Evolutionary conservation across 2,797 vertebrate genomes (phyloP), one percentile per base, ranked within the genome.

Genomic region (Cossypha niveicapilla): DNA sequence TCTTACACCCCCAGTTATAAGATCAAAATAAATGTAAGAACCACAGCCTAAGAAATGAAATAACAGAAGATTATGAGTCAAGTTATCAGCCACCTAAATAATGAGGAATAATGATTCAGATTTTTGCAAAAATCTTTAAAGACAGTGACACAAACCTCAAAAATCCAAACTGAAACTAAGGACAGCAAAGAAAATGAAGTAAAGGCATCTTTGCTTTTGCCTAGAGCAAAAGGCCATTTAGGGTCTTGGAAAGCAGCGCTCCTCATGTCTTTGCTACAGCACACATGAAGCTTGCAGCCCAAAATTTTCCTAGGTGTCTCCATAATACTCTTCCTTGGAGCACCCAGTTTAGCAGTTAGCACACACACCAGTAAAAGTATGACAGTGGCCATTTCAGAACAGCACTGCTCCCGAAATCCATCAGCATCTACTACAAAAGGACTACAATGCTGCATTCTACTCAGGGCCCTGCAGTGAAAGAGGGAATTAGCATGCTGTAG

Each of bases 401-500:
- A 73, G 32, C 28, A 53, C 13, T 4, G 4, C 14, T 42, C 68
- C 44, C 50, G 37, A 86, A 68, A 83, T 54, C 44, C 44, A 70
- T 44, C 82, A 86, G 74, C 73, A 71, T 18, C 58, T 48, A 15
- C 19, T 11, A 87, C 47, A 63, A 66, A 74, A 76, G 63, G 70
- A 68, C 63, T 16, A 63, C 79, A 88, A 56, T 11, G 78, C 41
- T 24, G 45, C 70, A 75, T 87, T 86, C 86, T n/a, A 19, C n/a
- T 15, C 74, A n/a, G 80, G 35, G 42, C 74, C 48, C 45, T 57
- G 53, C 65, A 68, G 21, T 53, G 58, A 88, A 81, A 74, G 50
- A 61, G 62, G 63, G 77, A 88, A 86, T 82, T 75, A 90, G 57
- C 66, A 71, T 11, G 54, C 62, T 84, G 37, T 14, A 54, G 75